A percentile compares a stretch with the other conserved stretches of the same genome.
Conservation (phyloP, 2,888 invertebrate genomes). For the Endomychus coccineus region DNA sequence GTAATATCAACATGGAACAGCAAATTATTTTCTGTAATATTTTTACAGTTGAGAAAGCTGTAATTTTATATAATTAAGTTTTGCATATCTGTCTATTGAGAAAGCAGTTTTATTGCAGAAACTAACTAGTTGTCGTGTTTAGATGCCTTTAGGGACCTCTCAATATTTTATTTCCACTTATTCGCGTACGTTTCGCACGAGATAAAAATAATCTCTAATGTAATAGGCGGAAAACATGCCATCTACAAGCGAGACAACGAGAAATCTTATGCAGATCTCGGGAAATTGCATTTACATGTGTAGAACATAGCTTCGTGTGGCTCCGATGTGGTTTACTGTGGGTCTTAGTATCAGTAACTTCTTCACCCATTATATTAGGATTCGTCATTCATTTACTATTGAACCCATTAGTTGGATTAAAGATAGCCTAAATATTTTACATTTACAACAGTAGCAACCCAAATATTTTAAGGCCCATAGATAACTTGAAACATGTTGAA, state of each 20-base stretch:
- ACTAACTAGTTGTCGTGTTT: slow-evolving; percentile 12
- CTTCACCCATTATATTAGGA: too few species aligned
- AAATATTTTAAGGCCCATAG: too few species aligned
- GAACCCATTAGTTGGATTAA: too few species aligned
- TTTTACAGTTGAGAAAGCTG: slow-evolving; percentile 32
- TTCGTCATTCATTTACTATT: too few species aligned
- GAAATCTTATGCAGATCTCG: slow-evolving; percentile 14
- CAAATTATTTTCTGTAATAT: slow-evolving; percentile 14
- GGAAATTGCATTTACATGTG: slow-evolving; percentile 15
- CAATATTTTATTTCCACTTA: slow-evolving; percentile 34
- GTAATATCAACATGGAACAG: background rate
- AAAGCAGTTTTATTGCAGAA: slow-evolving; percentile 26
- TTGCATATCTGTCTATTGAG: slow-evolving; percentile 39
- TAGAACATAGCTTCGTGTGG: slow-evolving; percentile 9
- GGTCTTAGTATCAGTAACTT: too few species aligned
- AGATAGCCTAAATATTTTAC: too few species aligned
- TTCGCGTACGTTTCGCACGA: slow-evolving; percentile 34
- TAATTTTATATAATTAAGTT: slow-evolving; percentile 39
- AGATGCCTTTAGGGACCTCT: slow-evolving; percentile 22
- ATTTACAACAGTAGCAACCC: too few species aligned
- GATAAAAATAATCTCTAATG: slow-evolving; percentile 40
- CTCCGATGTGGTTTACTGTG: slow-evolving; percentile 15
- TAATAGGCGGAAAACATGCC: slow-evolving; percentile 40
- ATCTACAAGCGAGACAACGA: slow-evolving; percentile 30
- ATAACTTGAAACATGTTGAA: too few species aligned